These are phyloP conservation scores for Ictidomys tridecemlineatus DNA, from an alignment of 2,113 vertebrate genomes.

Conservation along the genomic window DNA sequence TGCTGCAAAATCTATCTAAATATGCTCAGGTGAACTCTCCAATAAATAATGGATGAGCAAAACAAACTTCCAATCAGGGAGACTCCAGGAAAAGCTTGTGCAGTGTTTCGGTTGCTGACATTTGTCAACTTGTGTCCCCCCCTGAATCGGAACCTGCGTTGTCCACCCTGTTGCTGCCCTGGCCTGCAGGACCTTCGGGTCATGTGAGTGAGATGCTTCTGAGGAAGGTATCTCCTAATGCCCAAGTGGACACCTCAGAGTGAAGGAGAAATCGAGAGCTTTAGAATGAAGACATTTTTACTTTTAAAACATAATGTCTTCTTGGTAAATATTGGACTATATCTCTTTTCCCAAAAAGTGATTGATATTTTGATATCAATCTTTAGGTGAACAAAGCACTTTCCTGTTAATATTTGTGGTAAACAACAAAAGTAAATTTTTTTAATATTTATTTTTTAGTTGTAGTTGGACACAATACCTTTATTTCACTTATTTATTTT, in stretches of 20 bases:
- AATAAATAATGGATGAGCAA: background rate
- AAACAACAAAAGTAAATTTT: background rate
- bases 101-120: background rate
- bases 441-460: background rate
- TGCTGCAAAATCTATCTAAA: background rate
- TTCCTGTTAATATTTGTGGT: background rate
- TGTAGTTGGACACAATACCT: too few species aligned
- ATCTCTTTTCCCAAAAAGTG: background rate
- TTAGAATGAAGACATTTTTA: background rate
- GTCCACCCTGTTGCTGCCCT: too few species aligned
- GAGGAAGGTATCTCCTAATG: too few species aligned
- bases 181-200: too few species aligned
- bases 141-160: rapidly evolving
- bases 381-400: background rate
- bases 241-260: too few species aligned
- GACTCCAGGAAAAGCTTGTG: too few species aligned
- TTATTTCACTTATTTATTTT: too few species aligned
- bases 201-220: too few species aligned
- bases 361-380: background rate
- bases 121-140: rapidly evolving
- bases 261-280: background rate
- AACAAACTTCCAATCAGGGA: too few species aligned
- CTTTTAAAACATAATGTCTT: background rate
- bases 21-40: background rate
- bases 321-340: background rate